Conservation (phyloP, 2,113 vertebrate genomes). For the Zingel zingel region DNA sequence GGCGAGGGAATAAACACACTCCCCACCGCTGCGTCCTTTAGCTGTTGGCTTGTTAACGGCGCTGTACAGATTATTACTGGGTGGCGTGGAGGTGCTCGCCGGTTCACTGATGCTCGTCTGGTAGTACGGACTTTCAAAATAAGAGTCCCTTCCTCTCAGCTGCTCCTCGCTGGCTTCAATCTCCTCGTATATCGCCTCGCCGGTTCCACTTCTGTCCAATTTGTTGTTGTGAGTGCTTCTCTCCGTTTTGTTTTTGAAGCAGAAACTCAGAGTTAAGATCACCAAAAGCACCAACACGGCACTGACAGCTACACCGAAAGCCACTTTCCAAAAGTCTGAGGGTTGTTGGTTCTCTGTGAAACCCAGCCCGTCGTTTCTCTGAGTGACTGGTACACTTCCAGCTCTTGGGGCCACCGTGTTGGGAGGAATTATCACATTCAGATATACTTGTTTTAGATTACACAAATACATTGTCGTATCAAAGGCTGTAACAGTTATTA, state of each 20-base stretch:
- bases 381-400: not conserved
- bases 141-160: not conserved
- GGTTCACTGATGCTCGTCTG: not conserved
- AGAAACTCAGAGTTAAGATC: not conserved
- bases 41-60: not conserved
- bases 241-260: too few species aligned
- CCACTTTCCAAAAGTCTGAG: too few species aligned
- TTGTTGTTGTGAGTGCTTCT: not conserved
- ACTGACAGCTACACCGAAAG: too few species aligned
- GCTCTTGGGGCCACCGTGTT: not conserved
- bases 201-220: rapidly evolving
- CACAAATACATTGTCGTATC: conserved; percentile 15
- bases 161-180: rapidly evolving
- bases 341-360: too few species aligned
- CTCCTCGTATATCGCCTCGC: conserved; percentile 42
- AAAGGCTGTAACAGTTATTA: rapidly evolving
- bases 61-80: not conserved
- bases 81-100: not conserved
- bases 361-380: not conserved
- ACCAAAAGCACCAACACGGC: not conserved
- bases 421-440: not conserved
- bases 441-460: not conserved
- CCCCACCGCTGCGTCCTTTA: not conserved
- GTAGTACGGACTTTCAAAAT: conserved; percentile 4
- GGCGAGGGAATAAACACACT: not conserved